Evolutionary conservation across 2,888 invertebrate species (phyloP), one percentile per base, ranked within the genome.

Genomic region (Alentia gelatinosa): DNA sequence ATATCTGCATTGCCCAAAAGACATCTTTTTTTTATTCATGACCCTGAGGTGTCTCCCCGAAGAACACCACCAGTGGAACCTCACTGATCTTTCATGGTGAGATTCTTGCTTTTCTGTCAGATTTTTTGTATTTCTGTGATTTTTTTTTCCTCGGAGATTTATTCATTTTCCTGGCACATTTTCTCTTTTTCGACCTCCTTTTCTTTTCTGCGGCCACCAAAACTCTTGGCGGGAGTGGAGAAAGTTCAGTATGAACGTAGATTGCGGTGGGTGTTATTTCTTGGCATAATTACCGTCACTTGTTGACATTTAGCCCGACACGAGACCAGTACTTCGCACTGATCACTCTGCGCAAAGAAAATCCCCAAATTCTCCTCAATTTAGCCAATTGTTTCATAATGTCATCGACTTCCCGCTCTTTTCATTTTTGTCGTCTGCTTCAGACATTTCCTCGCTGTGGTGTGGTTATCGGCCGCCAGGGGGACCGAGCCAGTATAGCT

Each of bases 11-110:
- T 15, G 86, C 5, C 86, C 15, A 35, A 37, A 23, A 35, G 9
- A 30, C 39, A n/a, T 23, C 12, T 39, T 79, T 39, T 39, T 37
- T 86, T 86, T 47, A 86, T 86, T 86, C 86, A 86, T 86, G 86
- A 42, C 86, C 86, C 86, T 39, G 37, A 4, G 79, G 26, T 79
- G 12, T 35, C 79, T 23, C 1, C 37, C 79, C 39, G n/a, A 35
- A 79, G 79, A 15, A 12, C 79, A n/a, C 79, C 79, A 1, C 79
- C 15, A 33, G 19, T 19, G 74, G 26, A 12, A 30, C n/a, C 56
- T 30, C 33, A 79, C 79, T 79, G 79, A 79, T 79, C 79, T 79
- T 79, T 79, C 23, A n/a, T 9, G 23, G 79, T 35, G 3, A 12
- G 79, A 37, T 39, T 35, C 39, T 79, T 33, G 30, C 30, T 19